phyloP scores from a whole-genome alignment of 2,797 vertebrate species.

The Setipinna tenuifilis region DNA sequence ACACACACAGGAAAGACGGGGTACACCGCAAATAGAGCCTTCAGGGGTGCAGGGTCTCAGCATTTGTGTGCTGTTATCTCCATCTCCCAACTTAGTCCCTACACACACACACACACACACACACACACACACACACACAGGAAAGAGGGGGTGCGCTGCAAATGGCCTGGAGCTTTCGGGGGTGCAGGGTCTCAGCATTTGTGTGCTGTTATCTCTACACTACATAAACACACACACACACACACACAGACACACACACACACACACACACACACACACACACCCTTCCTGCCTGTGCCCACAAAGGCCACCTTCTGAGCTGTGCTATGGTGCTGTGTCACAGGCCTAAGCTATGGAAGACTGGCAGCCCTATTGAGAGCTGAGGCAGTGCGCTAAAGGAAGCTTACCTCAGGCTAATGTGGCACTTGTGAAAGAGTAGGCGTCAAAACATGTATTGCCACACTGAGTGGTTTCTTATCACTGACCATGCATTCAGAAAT shows the following conservation, averaged over 20 bases:
- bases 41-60: background rate
- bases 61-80: constrained; percentile 7
- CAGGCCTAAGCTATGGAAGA: background rate
- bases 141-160: background rate
- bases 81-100: background rate
- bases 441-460: background rate
- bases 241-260: background rate
- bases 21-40: background rate
- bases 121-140: constrained; percentile 27
- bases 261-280: background rate
- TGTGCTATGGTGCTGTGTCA: background rate
- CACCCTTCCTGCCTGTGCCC: background rate
- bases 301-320: constrained; percentile 23
- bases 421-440: background rate
- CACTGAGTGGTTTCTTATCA: too few species aligned
- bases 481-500: too few species aligned
- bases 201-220: too few species aligned
- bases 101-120: constrained; percentile 26
- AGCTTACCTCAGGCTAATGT: background rate
- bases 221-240: too few species aligned
- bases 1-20: background rate
- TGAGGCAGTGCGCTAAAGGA: background rate
- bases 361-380: background rate
- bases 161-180: too few species aligned
- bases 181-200: too few species aligned